Evolutionary conservation across 2,113 vertebrate genomes (phyloP).

Genomic region (Tetrao urogallus): DNA sequence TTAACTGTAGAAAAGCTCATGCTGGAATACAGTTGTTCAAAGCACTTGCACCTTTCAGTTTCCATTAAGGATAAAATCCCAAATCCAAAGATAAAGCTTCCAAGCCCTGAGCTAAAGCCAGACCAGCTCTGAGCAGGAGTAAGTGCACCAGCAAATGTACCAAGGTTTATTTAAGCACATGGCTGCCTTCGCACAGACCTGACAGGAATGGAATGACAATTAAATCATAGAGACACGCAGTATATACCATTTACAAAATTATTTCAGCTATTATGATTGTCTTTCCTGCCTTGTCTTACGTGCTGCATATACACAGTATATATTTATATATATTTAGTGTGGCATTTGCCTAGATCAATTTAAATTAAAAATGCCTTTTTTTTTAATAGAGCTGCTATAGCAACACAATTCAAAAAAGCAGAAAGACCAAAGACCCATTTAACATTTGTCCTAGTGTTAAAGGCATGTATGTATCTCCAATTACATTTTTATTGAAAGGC

Average conservation of each 20-base stretch:
- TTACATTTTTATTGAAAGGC: slow-evolving; percentile 22
- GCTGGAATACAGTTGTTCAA: background rate
- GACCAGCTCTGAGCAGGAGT: background rate
- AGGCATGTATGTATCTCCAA: background rate
- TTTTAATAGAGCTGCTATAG: background rate
- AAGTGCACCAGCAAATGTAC: background rate
- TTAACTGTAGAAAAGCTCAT: background rate
- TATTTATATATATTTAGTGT: background rate
- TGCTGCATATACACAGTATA: background rate
- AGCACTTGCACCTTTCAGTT: slow-evolving; percentile 53
- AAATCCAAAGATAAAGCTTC: background rate
- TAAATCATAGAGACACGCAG: background rate
- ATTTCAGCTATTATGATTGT: slow-evolving; percentile 41
- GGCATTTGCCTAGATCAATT: slow-evolving; percentile 11
- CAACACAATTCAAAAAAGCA: slow-evolving; percentile 4
- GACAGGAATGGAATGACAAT: background rate
- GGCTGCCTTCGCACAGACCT: background rate
- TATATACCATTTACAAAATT: slow-evolving; percentile 27
- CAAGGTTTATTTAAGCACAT: background rate
- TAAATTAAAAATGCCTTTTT: slow-evolving; percentile 9
- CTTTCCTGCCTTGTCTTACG: slow-evolving; percentile 5
- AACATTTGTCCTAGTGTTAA: slow-evolving; percentile 2
- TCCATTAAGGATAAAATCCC: background rate
- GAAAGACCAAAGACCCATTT: slow-evolving; percentile 29
- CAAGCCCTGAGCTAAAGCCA: background rate